Conservation (phyloP, 2,113 vertebrate genomes). For the Empidonax alnorum region DNA sequence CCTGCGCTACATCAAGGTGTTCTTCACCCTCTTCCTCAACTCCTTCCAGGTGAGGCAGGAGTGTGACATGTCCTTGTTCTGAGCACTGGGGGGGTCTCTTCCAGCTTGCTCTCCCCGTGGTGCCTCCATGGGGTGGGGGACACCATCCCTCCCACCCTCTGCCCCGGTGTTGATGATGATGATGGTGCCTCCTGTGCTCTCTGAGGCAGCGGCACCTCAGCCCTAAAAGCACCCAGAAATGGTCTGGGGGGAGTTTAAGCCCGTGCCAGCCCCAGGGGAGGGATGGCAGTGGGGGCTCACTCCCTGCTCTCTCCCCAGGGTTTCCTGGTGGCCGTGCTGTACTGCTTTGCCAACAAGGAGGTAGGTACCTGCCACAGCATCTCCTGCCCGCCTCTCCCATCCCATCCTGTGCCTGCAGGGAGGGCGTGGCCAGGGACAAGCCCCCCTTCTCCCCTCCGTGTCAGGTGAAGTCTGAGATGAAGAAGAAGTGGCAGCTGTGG, state of each 20-base stretch:
- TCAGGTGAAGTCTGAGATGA: slow-evolving; percentile 82
- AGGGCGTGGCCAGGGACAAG: background rate
- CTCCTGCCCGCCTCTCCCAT: background rate
- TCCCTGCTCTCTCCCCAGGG: slow-evolving; percentile 63
- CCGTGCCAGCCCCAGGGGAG: background rate
- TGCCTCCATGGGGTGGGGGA: background rate
- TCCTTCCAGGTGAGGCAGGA: slow-evolving; percentile 81
- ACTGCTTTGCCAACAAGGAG: slow-evolving; percentile 87
- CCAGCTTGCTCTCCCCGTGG: background rate
- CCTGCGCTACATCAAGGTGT: slow-evolving; percentile 82
- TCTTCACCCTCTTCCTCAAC: slow-evolving; percentile 84
- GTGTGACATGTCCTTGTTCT: accelerated
- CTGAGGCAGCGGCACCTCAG: accelerated
- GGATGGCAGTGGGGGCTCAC: background rate
- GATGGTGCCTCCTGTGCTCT: background rate
- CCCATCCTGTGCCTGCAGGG: background rate
- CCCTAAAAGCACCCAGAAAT: background rate
- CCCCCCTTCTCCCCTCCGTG: accelerated
- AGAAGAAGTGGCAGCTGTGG: slow-evolving; percentile 80
- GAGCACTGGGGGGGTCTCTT: background rate
- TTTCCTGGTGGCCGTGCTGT: slow-evolving; percentile 83
- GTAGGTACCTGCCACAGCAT: slow-evolving; percentile 1
- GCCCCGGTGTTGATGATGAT: accelerated
- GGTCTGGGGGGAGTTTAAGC: background rate
- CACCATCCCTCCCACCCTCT: accelerated